These are phyloP conservation scores for Monochamus saltuarius DNA, from an alignment of 1,140 invertebrate species.

Conservation along the genomic window DNA sequence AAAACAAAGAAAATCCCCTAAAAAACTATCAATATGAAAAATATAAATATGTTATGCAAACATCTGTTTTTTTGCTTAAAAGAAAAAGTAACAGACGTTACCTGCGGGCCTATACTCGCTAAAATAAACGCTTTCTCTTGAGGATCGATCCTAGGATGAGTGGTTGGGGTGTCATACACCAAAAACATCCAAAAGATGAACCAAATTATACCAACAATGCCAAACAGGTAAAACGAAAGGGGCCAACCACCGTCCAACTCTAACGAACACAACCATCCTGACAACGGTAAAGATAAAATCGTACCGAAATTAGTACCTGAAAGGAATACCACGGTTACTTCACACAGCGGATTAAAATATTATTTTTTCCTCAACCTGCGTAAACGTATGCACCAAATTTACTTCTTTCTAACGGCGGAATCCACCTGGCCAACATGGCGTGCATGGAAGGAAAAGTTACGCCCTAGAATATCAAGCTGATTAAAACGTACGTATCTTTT, in stretches of 20 bases:
- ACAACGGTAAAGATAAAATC: constrained; percentile 71
- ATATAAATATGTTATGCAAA: no score
- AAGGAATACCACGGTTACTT: constrained; percentile 31
- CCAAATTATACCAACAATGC: constrained; percentile 75
- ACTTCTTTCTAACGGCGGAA: constrained; percentile 76
- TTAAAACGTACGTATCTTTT: not conserved
- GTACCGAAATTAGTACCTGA: constrained; percentile 73
- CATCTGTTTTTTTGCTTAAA: no score
- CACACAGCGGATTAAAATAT: not conserved
- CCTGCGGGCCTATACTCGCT: constrained; percentile 56
- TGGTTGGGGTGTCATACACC: constrained; percentile 72
- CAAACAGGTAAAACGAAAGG: constrained; percentile 77
- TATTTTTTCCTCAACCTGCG: constrained; percentile 58
- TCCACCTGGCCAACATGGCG: constrained; percentile 79
- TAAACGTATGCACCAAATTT: constrained; percentile 80
- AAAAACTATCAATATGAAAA: no score
- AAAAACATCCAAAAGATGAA: constrained; percentile 73
- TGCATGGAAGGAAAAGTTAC: constrained; percentile 84
- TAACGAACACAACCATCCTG: constrained; percentile 71
- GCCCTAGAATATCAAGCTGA: constrained; percentile 56
- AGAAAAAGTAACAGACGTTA: constrained; percentile 15
- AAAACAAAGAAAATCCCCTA: constrained; percentile 4
- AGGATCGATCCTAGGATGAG: constrained; percentile 76
- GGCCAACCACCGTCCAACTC: constrained; percentile 74
- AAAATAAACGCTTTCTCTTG: constrained; percentile 69